phyloP scores from a whole-genome alignment of 1,140 invertebrate species.

The Physella acuta region DNA sequence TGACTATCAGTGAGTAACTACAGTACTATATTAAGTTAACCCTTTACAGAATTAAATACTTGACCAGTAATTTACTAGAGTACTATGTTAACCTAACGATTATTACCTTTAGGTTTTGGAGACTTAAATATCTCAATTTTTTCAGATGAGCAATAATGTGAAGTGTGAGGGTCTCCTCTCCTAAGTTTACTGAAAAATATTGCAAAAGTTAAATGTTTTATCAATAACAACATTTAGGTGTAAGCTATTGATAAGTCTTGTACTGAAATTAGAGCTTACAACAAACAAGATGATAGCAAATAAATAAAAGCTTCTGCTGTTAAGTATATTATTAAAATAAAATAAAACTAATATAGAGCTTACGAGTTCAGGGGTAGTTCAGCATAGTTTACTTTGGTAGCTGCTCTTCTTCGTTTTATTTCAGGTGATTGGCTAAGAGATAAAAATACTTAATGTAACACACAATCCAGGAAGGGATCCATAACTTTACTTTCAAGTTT shows the following conservation, averaged over 20 bases:
- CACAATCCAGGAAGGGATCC: not conserved
- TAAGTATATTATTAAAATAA: not conserved
- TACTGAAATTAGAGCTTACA: too few species aligned
- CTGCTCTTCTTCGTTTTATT: slow-evolving; percentile 13
- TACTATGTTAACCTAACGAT: not conserved
- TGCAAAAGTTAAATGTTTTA: slow-evolving; percentile 21
- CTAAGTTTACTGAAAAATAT: slow-evolving; percentile 30
- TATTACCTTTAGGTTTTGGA: slow-evolving; percentile 14
- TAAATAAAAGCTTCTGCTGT: not conserved
- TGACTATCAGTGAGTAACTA: not conserved
- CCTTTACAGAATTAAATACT: too few species aligned
- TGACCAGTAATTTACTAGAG: not conserved
- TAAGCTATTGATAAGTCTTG: too few species aligned
- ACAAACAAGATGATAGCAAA: not conserved
- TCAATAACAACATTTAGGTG: too few species aligned
- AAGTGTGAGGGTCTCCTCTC: slow-evolving; percentile 18
- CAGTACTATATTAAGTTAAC: not conserved
- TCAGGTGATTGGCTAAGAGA: not conserved
- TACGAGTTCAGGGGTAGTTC: not conserved
- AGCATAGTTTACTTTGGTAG: slow-evolving; percentile 13
- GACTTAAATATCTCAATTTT: slow-evolving; percentile 12
- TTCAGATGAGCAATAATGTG: slow-evolving; percentile 1
- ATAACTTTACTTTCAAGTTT: not conserved
- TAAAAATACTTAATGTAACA: not conserved
- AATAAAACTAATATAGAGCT: not conserved